A percentile compares a stretch with the other conserved stretches of the same genome.
phyloP scores from a whole-genome alignment of 2,113 vertebrate genomes.

The Clarias gariepinus region DNA sequence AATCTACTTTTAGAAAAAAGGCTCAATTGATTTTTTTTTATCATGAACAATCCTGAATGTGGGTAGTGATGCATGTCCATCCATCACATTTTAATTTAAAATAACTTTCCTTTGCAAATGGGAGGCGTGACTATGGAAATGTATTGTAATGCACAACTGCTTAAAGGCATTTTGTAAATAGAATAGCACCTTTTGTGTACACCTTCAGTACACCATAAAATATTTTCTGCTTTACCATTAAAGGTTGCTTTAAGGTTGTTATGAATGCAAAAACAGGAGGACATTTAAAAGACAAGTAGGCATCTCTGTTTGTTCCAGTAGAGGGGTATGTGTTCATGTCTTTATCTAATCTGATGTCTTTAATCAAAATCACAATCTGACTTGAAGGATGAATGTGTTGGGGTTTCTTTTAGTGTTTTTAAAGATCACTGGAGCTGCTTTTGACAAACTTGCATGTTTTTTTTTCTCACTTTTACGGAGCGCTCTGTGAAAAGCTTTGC shows the following conservation, averaged over 20 bases:
- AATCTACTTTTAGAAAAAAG: background rate
- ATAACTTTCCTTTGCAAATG: background rate
- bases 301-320: background rate
- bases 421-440: background rate
- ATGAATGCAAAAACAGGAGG: background rate
- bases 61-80: background rate
- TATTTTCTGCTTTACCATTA: background rate
- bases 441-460: background rate
- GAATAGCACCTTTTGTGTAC: no score
- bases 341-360: background rate
- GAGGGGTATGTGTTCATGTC: background rate
- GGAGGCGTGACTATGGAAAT: background rate
- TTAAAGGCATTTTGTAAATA: background rate
- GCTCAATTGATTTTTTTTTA: background rate
- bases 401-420: background rate
- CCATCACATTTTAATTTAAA: background rate
- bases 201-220: background rate
- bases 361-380: background rate
- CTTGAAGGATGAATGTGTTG: background rate
- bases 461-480: background rate
- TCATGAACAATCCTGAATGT: background rate
- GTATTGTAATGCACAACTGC: background rate
- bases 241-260: background rate
- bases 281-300: background rate
- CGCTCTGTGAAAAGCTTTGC: background rate